These are phyloP conservation scores for Lepisosteus osseus DNA, from an alignment of 2,113 vertebrate genomes.

Conservation along the genomic window DNA sequence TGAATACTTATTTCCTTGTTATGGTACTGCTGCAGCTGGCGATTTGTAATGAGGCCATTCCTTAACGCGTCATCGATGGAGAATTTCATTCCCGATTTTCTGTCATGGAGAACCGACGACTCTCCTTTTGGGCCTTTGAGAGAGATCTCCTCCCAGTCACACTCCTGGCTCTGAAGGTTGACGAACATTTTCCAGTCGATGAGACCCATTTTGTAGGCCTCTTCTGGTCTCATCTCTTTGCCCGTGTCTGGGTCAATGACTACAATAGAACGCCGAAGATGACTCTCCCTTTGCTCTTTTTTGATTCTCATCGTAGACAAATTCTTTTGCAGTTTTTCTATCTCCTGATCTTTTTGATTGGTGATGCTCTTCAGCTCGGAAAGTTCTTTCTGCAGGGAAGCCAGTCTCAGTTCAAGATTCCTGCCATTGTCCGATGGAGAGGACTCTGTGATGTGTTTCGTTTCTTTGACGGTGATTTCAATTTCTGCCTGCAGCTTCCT, in stretches of 20 bases:
- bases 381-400: constrained; percentile 81
- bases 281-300: constrained; percentile 90
- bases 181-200: constrained; percentile 96
- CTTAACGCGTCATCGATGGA: constrained; percentile 88
- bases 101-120: constrained; percentile 87
- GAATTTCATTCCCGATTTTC: constrained; percentile 91
- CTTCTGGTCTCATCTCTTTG: constrained; percentile 90
- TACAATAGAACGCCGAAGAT: constrained; percentile 88
- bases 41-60: constrained; percentile 72
- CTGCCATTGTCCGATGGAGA: constrained; percentile 61
- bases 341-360: constrained; percentile 82
- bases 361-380: constrained; percentile 77
- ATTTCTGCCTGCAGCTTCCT: constrained; percentile 86
- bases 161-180: constrained; percentile 92
- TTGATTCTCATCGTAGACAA: constrained; percentile 78
- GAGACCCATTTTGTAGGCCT: constrained; percentile 84
- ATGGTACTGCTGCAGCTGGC: constrained; percentile 82
- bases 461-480: constrained; percentile 81
- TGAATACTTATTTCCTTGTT: constrained; percentile 95
- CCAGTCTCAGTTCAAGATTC: constrained; percentile 78
- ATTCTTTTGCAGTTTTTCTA: constrained; percentile 82
- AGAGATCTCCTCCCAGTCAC: constrained; percentile 95
- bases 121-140: constrained; percentile 87
- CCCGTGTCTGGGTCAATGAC: constrained; percentile 92
- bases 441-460: constrained; percentile 70